Evolutionary conservation across 2,888 invertebrate species (phyloP).

Genomic region (Teleogryllus oceanicus): DNA sequence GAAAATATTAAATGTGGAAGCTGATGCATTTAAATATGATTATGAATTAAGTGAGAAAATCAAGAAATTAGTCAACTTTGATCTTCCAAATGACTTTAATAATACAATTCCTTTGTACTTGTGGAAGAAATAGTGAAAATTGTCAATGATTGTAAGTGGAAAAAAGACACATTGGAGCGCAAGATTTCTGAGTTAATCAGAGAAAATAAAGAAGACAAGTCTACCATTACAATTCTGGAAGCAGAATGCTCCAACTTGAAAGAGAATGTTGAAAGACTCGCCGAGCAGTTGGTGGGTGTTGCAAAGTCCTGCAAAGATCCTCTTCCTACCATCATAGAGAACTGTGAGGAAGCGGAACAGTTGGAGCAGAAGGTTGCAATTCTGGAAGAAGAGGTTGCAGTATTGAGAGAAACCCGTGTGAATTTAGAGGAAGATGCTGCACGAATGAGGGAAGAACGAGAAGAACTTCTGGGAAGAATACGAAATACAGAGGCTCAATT

Average conservation of each 20-base stretch:
- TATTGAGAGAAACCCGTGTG: conserved; percentile 48
- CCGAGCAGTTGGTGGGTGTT: conserved; percentile 30
- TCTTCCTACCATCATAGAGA: conserved; percentile 46
- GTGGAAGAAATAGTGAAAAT: conserved; percentile 32
- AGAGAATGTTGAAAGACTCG: conserved; percentile 30
- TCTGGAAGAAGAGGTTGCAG: conserved; percentile 45
- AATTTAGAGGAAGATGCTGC: conserved; percentile 48
- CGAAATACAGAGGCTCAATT: conserved; percentile 48
- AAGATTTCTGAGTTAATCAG: conserved; percentile 39
- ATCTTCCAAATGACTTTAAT: conserved; percentile 31
- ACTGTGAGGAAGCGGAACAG: conserved; percentile 47
- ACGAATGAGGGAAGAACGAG: conserved; percentile 38
- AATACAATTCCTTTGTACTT: background rate
- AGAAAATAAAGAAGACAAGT: conserved; percentile 30
- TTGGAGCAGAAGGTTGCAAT: conserved; percentile 40
- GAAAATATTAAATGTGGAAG: background rate
- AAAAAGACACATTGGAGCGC: conserved; percentile 47
- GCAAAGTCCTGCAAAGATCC: conserved; percentile 39
- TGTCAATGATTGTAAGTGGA: conserved; percentile 46
- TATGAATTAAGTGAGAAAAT: conserved; percentile 29
- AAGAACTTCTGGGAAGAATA: conserved; percentile 42
- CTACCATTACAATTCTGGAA: conserved; percentile 24
- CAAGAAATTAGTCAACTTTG: conserved; percentile 33
- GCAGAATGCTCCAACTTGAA: conserved; percentile 29
- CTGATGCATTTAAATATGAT: background rate